Base-by-base conservation (phyloP, 1,140 invertebrate genomes). In the Plutomurus gul region DNA sequence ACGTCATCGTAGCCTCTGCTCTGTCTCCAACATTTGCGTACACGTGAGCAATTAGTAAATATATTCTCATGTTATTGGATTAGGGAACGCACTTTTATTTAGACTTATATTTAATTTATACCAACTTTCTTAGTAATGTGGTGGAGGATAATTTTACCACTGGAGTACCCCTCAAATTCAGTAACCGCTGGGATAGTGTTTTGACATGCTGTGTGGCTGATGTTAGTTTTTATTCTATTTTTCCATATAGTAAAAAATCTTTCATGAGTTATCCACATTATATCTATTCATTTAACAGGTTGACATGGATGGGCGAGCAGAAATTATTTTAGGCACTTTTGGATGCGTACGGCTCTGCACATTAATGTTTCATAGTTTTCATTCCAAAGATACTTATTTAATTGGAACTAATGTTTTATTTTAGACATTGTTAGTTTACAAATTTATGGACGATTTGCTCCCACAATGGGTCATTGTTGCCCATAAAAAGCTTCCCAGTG, bases 301-400 rank as follows among this genome's bases (percentile, higher is more conserved):
- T 74, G 91, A 93, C 86, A 91, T 93, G 89, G 92, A 93, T 87
- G 91, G 91, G 0, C 82, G 87, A 51, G 90, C 91, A 85, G 92
- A 93, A 87, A 90, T 94, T 79, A 81, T 93, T 10, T 84, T 93
- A 46, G 92, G 93, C 78, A 93, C 91, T 8, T 93, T 92, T 87
- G 87, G 87, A 65, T 88, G 91, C 83, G 89, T 89, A 85, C 84
- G 74, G 78, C 25, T 10, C 36, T 39, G 7, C 10, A 11, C 18
- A 27, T 71, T 18, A 51, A 76, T 72, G 60, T 56, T 27, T n/a
- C 4, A 4, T 56, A 51, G 25, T 75, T 40, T 25, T 77, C n/a
- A n/a, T n/a, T n/a, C n/a, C n/a, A n/a, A n/a, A n/a, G n/a, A n/a
- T n/a, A n/a, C n/a, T n/a, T n/a, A 8, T 51, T 51, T 27, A 10